Base-by-base conservation (phyloP, 2,797 vertebrate species). In the Lagocephalus sceleratus region DNA sequence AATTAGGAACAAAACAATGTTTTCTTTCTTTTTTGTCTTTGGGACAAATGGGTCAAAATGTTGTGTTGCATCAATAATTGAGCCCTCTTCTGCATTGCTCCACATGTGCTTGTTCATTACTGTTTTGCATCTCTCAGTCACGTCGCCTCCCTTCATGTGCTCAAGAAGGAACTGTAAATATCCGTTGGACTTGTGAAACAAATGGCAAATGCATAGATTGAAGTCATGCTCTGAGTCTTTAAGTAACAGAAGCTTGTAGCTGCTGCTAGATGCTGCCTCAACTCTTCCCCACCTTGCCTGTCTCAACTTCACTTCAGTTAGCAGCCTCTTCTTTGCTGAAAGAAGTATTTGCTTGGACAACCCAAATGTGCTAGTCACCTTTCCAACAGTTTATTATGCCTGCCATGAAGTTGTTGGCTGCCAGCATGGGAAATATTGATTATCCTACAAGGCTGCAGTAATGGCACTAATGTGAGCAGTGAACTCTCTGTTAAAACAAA, bases 191-290 rank as follows among this genome's bases (percentile, higher is more conserved):
- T 73, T 70, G 68, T 76, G 60, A 76, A 78, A 85, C 63, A 58
- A 74, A 57, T 59, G 68, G 66, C 71, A 77, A 69, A 19, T 68
- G 78, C 84, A 74, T 83, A 81, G 75, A 48, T 49, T 49, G 65
- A 81, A 85, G 81, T n/a, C n/a, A n/a, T n/a, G n/a, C n/a, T n/a
- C 82, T 87, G 85, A 66, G 74, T 66, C 74, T 73, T 67, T 65
- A 75, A 83, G 71, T 32, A 17, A 60, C 73, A 63, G 68, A 72
- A 73, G 55, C 44, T 51, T 70, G 77, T 83, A 76, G 45, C 54
- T 19, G 54, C 60, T 25, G 20, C 50, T 9, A 20, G 40, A 52
- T 15, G 19, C 38, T 22, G 39, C 45, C 14, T 15, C 5, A 2
- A 2, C 50, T 14, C 3, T 35, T 1, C 3, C 1, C 20, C 7